Conservation (phyloP, 64 coral and sea anemone species). For the Montipora efflorescens region DNA sequence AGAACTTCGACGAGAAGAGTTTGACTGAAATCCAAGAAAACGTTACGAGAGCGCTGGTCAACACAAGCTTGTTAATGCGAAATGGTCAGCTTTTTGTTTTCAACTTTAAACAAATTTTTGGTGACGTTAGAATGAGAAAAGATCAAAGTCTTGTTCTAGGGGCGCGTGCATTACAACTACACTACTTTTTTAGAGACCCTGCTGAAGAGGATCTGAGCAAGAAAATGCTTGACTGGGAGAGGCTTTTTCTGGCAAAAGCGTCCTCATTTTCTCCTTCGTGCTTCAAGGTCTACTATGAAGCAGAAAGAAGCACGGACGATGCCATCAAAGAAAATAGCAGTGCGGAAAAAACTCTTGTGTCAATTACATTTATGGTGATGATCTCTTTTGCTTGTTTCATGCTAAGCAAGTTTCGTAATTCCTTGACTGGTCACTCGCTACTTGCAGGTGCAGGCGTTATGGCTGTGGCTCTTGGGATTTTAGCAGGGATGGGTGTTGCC, state of each 20-base stretch:
- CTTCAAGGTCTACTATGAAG: constrained; percentile 45
- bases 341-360: constrained; percentile 66
- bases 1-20: constrained; percentile 28
- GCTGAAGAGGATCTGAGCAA: not conserved
- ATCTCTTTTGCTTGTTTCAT: constrained; percentile 78
- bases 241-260: constrained; percentile 30
- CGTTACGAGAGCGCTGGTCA: constrained; percentile 46
- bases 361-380: constrained; percentile 62
- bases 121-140: constrained; percentile 25
- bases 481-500: constrained; percentile 69
- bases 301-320: constrained; percentile 74
- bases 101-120: constrained; percentile 75
- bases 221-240: constrained; percentile 72
- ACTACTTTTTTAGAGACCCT: constrained; percentile 65
- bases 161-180: constrained; percentile 60
- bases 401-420: constrained; percentile 74
- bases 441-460: constrained; percentile 52
- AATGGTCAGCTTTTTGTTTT: constrained; percentile 63
- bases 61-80: constrained; percentile 51
- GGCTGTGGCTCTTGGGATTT: constrained; percentile 71
- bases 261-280: constrained; percentile 1
- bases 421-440: constrained; percentile 71
- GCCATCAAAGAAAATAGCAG: constrained; percentile 64
- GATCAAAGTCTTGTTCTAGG: not conserved
- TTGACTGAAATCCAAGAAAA: constrained; percentile 3